Conservation (phyloP, 2,888 invertebrate species). For the Sarcophaga subvicina region DNA sequence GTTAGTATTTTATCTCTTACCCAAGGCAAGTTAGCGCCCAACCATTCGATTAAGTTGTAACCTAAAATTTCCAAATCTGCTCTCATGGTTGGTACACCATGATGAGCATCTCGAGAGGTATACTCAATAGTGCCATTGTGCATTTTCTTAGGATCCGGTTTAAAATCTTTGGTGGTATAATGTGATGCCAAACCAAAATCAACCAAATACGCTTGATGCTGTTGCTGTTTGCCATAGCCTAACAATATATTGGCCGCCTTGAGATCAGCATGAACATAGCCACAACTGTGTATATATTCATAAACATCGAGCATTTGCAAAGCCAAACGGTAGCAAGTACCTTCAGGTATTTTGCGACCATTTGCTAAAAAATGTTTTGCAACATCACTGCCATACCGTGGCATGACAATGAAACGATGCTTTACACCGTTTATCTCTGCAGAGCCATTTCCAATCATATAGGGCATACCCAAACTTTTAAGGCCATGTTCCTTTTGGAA, state of each 20-base stretch:
- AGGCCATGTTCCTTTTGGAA: conserved; percentile 71
- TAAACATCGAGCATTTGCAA: conserved; percentile 94
- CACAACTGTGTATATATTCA: conserved; percentile 95
- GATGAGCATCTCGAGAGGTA: conserved; percentile 97
- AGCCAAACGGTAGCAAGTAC: conserved; percentile 90
- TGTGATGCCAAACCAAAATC: conserved; percentile 96
- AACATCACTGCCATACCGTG: conserved; percentile 93
- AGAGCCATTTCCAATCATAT: conserved; percentile 91
- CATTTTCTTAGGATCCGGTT: conserved; percentile 94
- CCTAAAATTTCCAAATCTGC: conserved; percentile 97
- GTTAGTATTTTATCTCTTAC: conserved; percentile 84
- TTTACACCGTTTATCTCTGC: conserved; percentile 88
- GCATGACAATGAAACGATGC: conserved; percentile 95
- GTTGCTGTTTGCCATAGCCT: conserved; percentile 86
- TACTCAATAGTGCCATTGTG: conserved; percentile 99
- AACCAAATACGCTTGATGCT: conserved; percentile 91
- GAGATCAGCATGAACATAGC: conserved; percentile 97
- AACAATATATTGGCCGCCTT: conserved; percentile 97
- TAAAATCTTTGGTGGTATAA: conserved; percentile 90
- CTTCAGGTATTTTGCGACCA: conserved; percentile 86
- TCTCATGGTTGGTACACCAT: conserved; percentile 93
- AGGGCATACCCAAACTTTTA: conserved; percentile 75
- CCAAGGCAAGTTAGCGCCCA: conserved; percentile 93
- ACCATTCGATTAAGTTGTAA: conserved; percentile 97
- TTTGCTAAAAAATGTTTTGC: conserved; percentile 89